Evolutionary conservation across 2,113 vertebrate genomes (phyloP), one percentile per base, ranked within the genome.

Genomic region (Phasianus colchicus): DNA sequence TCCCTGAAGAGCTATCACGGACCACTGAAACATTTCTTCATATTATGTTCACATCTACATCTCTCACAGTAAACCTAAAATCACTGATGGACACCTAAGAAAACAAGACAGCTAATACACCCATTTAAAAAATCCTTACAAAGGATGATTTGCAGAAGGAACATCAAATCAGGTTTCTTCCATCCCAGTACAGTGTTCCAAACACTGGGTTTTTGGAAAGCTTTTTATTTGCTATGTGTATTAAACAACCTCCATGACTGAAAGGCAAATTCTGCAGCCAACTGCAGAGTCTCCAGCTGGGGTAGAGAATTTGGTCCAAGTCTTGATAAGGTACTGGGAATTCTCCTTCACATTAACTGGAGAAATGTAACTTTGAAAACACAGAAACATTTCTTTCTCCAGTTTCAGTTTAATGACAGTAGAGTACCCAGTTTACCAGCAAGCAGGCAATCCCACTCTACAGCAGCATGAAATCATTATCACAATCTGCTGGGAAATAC

Each of bases 191-290:
- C 9, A 5, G 57, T 1, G 10, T 32, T 38, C 32, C 47, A 8
- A 83, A 72, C 20, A 17, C n/a, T 3, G 29, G 11, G 11, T 8
- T 65, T 57, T 25, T 65, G 54, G 32, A 89, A 76, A 85, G 32
- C 22, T 89, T 88, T 73, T 74, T 27, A 60, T 71, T 83, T 67
- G 34, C 55, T 50, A 5, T 4, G 32, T 3, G 6, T 30, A 29
- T 19, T 67, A 7, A 74, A 38, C 5, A 30, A 69, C 32, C 29
- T 48, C n/a, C 9, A 2, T 7, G 20, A 42, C 78, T 9, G 4
- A 91, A 89, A 86, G 17, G 36, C 40, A 80, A 92, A 58, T 55
- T 67, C 61, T 82, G 61, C 52, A 78, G 70, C 65, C 38, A 75
- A 0, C 11, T 2, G 21, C 36, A 11, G 4, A 54, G 21, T 2